phyloP scores from a whole-genome alignment of 2,113 vertebrate species.

The Apus apus region DNA sequence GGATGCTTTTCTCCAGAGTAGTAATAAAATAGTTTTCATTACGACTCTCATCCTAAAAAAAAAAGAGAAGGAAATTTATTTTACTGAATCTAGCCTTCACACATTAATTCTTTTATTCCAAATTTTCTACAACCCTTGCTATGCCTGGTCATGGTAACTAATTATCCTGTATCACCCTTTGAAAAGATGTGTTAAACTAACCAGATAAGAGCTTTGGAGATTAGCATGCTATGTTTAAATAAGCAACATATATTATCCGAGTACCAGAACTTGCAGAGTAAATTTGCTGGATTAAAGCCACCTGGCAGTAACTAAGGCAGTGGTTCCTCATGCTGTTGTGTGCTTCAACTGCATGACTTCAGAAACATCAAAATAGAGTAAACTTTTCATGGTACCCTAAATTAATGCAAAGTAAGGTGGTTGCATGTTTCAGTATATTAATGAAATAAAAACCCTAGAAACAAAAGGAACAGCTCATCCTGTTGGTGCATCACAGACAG shows the following conservation, averaged over 20 bases:
- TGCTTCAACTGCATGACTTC: slow-evolving; percentile 10
- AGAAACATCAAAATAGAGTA: slow-evolving; percentile 56
- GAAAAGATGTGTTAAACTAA: background rate
- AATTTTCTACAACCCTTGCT: background rate
- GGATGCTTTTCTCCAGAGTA: background rate
- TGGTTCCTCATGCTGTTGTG: slow-evolving; percentile 64
- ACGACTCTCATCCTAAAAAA: background rate
- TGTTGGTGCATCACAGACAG: background rate
- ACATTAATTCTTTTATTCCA: background rate
- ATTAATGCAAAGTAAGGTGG: slow-evolving; percentile 51
- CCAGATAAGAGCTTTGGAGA: background rate
- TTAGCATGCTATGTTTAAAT: background rate
- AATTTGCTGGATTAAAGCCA: slow-evolving; percentile 76
- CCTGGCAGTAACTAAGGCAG: slow-evolving; percentile 78
- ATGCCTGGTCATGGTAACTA: background rate
- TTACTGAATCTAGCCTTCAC: background rate
- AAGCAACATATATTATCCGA: background rate
- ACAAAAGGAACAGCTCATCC: background rate
- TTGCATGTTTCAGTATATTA: slow-evolving; percentile 51
- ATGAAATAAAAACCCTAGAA: slow-evolving; percentile 50
- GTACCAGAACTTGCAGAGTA: slow-evolving; percentile 78
- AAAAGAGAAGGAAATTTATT: background rate
- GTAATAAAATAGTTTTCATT: background rate
- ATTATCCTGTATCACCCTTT: background rate
- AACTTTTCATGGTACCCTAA: slow-evolving; percentile 56